phyloP scores from a whole-genome alignment of 2,113 vertebrate genomes.

The Erythrolamprus reginae region DNA sequence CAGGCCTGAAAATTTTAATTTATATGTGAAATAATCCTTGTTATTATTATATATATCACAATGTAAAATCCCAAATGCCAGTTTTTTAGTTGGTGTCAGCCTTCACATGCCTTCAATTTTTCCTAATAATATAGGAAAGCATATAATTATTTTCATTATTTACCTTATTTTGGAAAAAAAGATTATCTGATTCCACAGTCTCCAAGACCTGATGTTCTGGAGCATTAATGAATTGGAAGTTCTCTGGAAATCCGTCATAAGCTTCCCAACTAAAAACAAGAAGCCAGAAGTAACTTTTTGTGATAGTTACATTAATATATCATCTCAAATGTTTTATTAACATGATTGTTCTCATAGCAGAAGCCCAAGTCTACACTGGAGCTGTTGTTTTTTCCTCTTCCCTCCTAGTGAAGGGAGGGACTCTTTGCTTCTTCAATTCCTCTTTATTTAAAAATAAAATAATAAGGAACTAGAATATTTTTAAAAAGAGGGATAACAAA shows the following conservation, averaged over 20 bases:
- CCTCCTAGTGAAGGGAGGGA: not conserved
- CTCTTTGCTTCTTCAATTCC: not conserved
- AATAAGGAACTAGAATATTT: not conserved
- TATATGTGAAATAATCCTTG: not conserved
- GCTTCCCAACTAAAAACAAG: constrained; percentile 49
- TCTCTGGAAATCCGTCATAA: constrained; percentile 43
- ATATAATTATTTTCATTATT: not conserved
- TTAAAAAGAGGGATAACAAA: not conserved
- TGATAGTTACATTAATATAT: not conserved
- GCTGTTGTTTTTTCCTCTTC: not conserved
- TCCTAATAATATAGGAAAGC: not conserved
- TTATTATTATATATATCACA: not conserved
- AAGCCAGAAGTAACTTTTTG: not conserved
- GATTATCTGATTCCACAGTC: constrained; percentile 30
- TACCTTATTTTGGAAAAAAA: constrained; percentile 52
- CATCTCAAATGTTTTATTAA: not conserved
- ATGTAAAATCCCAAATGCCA: not conserved
- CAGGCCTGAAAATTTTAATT: not conserved
- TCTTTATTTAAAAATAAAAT: not conserved
- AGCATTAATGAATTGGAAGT: constrained; percentile 14
- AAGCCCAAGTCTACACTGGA: not conserved
- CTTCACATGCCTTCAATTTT: not conserved
- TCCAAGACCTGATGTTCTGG: constrained; percentile 27
- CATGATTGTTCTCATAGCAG: not conserved
- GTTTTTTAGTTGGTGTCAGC: not conserved